Percentiles rank a stretch among this genome's conserved stretches.
Evolutionary conservation across 1,140 invertebrate species (phyloP).

Genomic region (Colletes gigas): DNA sequence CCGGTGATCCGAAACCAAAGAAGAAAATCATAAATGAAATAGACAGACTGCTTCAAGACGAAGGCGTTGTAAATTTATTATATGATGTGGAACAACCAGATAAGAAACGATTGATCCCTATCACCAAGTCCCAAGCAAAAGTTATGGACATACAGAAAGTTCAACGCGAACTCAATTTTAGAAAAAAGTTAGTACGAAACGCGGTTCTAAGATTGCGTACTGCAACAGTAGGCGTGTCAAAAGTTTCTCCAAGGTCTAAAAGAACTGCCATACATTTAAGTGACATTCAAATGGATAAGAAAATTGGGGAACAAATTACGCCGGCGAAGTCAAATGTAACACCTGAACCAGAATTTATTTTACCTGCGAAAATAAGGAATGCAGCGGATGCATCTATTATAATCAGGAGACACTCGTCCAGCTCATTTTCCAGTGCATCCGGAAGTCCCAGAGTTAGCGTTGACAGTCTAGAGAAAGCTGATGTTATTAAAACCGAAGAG

Average conservation of each 20-base stretch:
- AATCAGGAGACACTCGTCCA: slow-evolving; percentile 89
- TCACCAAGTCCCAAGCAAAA: slow-evolving; percentile 81
- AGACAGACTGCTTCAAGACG: slow-evolving; percentile 89
- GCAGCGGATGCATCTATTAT: slow-evolving; percentile 89
- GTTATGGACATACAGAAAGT: slow-evolving; percentile 81
- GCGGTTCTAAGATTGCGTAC: slow-evolving; percentile 80
- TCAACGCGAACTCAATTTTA: slow-evolving; percentile 75
- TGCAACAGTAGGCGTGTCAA: slow-evolving; percentile 57
- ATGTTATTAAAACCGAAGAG: slow-evolving; percentile 51
- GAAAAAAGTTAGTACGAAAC: slow-evolving; percentile 82
- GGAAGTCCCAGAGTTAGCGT: slow-evolving; percentile 80
- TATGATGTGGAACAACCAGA: slow-evolving; percentile 87
- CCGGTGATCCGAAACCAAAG: slow-evolving; percentile 66
- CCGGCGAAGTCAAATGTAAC: slow-evolving; percentile 74
- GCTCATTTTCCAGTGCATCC: slow-evolving; percentile 89
- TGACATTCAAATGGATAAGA: slow-evolving; percentile 77
- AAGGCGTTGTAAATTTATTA: slow-evolving; percentile 92
- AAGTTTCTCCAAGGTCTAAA: slow-evolving; percentile 78
- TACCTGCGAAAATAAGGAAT: slow-evolving; percentile 82
- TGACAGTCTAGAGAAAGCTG: slow-evolving; percentile 64
- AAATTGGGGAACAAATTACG: slow-evolving; percentile 74
- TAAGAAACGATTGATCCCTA: slow-evolving; percentile 77
- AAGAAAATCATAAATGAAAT: slow-evolving; percentile 86
- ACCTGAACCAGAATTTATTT: slow-evolving; percentile 82
- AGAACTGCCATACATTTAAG: slow-evolving; percentile 75